A percentile compares a stretch with the other conserved stretches of the same genome.
Evolutionary conservation across 2,888 invertebrate species (phyloP).

Genomic region (Ichneumoninae sp.): DNA sequence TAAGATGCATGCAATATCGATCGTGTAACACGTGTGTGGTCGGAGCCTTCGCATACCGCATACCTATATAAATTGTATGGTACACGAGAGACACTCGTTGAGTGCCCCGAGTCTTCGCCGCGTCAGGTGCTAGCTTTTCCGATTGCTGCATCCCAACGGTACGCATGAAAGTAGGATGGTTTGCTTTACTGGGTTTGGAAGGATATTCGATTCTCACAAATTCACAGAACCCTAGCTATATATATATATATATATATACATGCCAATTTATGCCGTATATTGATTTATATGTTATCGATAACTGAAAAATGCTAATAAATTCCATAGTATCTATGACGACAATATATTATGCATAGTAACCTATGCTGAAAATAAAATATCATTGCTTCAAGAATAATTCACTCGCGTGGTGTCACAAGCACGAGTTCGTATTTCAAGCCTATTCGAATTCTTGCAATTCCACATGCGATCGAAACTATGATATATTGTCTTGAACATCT

Average conservation of each 20-base stretch:
- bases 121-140: slow-evolving; percentile 20
- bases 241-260: no score
- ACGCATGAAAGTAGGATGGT: slow-evolving; percentile 26
- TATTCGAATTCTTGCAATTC: background rate
- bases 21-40: slow-evolving; percentile 34
- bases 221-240: background rate
- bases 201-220: background rate
- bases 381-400: background rate
- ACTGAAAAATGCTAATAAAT: background rate
- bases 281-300: background rate
- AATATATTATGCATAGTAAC: background rate
- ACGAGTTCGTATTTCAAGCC: background rate
- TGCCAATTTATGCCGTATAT: background rate
- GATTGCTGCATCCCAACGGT: slow-evolving; percentile 21
- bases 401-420: background rate
- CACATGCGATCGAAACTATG: background rate
- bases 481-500: background rate
- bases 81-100: slow-evolving; percentile 47
- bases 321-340: background rate
- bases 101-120: slow-evolving; percentile 2
- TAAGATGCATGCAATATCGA: slow-evolving; percentile 58
- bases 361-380: background rate
- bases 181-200: slow-evolving; percentile 22
- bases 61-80: slow-evolving; percentile 44
- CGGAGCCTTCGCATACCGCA: slow-evolving; percentile 17